Base-by-base conservation (phyloP, 2,113 vertebrate species). In the Phaetusa simplex region DNA sequence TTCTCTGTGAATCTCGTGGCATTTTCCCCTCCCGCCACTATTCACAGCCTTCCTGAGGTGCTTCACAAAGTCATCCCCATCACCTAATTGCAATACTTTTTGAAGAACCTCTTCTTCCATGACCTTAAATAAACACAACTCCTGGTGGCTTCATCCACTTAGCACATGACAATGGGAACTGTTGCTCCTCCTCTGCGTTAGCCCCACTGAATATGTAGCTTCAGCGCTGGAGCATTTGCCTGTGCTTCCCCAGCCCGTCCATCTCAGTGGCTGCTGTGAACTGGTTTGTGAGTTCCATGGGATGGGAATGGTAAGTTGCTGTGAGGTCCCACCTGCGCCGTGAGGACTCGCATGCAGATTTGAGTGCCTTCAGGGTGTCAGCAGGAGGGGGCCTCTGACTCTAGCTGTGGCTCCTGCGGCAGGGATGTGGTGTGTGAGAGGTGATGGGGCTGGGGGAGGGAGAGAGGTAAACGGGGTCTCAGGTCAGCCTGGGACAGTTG, bases 301-400 rank as follows among this genome's bases (percentile, higher is more conserved):
- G 65, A 16, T 1, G 3, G 64, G 65, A 74, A 11, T 0, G 1
- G 16, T 1, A 27, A 49, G 20, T 5, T 43, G 19, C 27, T 59
- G 20, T 43, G 55, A 20, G 36, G 21, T 81, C 29, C 26, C 50
- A 49, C 26, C 43, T 52, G 13, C 6, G 0, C 52, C 1, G 0
- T 20, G 94, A 64, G 38, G n/a, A 55, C 12, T 4, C 4, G 1
- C 42, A 22, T 0, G 0, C 4, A 24, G 49, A 16, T 78, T 40
- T 84, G 50, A 19, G 62, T 43, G 36, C 42, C 64, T 77, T n/a
- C 40, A 18, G 6, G 26, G 13, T 11, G 13, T 6, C 24, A 49
- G 36, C 40, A 36, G n/a, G 56, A 59, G 19, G 9, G 21, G 40
- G 30, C 43, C 26, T 80, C 34, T 77, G 67, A 29, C 18, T 20